Evolutionary conservation across 2,888 invertebrate species (phyloP), one percentile per base, ranked within the genome.

Genomic region (Piscicola geometra): DNA sequence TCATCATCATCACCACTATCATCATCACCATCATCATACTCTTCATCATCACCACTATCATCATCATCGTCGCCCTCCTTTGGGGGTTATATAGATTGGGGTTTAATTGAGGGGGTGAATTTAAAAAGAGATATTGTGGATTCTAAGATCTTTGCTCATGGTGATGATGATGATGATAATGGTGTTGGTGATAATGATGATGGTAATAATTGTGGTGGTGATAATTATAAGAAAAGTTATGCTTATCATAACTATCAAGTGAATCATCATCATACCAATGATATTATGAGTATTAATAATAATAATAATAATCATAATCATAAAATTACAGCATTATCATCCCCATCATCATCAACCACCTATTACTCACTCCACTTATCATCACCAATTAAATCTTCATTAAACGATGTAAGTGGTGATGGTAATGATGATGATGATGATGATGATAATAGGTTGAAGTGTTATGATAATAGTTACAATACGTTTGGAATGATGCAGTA

Each of bases 221-320:
- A 70, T 70, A 21, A 70, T 70, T 35, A 70, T 70, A 36, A 69
- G 33, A 36, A 70, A 36, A 36, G 52, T 56, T 50, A 56, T 56
- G 28, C 50, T 56, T 50, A 72, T 56, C 3, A 56, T 25, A 56
- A 25, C 5, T 3, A 56, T 56, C 9, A 56, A 56, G 5, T 15
- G 3, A 56, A 56, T 56, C 3, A 9, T 25, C 3, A 56, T 41
- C 5, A 41, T 52, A 52, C 5, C 28, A 72, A 32, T 56, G n/a
- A 32, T 12, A 50, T 71, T 15, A 47, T 1, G 1, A 47, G 28
- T 33, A 72, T 15, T 60, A 72, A 47, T 60, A 47, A 28, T 2
- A 52, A 36, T 52, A 47, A 28, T 71, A 28, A 5, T 52, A 71
- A 36, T 71, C 21, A 47, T 41, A 71, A 36, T 50, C 1, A 12